Base-by-base conservation (phyloP, 2,113 vertebrate genomes). In the Psilopsiagon aymara region DNA sequence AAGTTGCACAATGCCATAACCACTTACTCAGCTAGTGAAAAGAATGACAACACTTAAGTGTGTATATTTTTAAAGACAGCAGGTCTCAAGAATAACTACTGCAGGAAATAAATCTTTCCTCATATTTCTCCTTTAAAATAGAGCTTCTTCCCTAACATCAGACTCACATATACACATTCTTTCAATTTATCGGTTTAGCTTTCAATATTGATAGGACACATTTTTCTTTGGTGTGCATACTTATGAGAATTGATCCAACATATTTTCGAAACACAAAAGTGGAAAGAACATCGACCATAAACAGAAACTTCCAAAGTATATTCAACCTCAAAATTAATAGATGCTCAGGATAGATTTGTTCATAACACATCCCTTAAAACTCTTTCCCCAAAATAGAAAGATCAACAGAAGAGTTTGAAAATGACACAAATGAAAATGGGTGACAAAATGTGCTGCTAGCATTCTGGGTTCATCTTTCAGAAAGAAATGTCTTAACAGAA, bases 91-190 rank as follows among this genome's bases (percentile, higher is more conserved):
- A 64, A 21, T 74, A 57, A 62, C 7, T 43, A 8, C 21, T 44
- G 37, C 7, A 81, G 28, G 41, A 77, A 92, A 81, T 62, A 39
- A 46, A 66, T 1, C 1, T 49, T 80, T 70, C 17, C 3, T 81
- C 7, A 5, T 44, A 37, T 75, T 85, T 46, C 21, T 51, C 25
- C 47, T 80, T 57, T 69, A 79, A 71, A 55, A 43, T 17, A 76
- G 3, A 0, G 3, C 46, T 73, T 43, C 55, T 12, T 3, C 13
- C 35, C 23, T 64, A 23, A 2, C 1, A 10, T 37, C 53, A 41
- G 12, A 37, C 57, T 14, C 66, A 73, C 71, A 33, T 52, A 24
- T 31, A 6, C 6, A n/a, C 7, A 52, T 77, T 64, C 10, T 52
- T 59, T 75, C n/a, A 51, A 35, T 62, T 62, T 52, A 57, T 62